Evolutionary conservation across 2,888 invertebrate genomes (phyloP).

Genomic region (Nebria brevicollis): DNA sequence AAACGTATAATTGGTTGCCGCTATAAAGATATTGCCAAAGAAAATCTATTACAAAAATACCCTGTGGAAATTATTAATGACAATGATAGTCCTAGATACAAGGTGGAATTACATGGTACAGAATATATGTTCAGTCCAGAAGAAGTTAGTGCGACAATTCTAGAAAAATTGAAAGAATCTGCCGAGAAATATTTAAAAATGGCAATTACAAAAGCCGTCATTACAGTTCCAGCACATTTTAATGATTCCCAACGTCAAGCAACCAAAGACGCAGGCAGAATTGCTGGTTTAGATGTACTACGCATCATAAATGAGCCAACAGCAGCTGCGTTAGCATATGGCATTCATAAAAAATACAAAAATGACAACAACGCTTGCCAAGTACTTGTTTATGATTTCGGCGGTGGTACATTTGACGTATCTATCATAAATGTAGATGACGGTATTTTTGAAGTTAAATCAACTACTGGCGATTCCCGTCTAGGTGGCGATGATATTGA

Average conservation of each 20-base stretch:
- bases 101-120: conserved; percentile 83
- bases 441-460: conserved; percentile 86
- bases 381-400: conserved; percentile 76
- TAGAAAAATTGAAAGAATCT: conserved; percentile 87
- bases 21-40: conserved; percentile 82
- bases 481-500: conserved; percentile 89
- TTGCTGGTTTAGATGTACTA: conserved; percentile 85
- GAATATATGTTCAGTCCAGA: conserved; percentile 83
- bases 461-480: conserved; percentile 89
- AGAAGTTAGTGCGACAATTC: conserved; percentile 86
- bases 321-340: conserved; percentile 86
- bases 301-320: conserved; percentile 89
- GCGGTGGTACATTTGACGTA: conserved; percentile 90
- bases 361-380: conserved; percentile 70
- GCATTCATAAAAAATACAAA: conserved; percentile 78
- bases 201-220: conserved; percentile 80
- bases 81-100: conserved; percentile 76
- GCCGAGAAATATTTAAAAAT: conserved; percentile 84
- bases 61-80: conserved; percentile 83
- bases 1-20: conserved; percentile 88
- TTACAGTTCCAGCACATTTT: conserved; percentile 86
- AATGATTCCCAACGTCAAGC: conserved; percentile 86
- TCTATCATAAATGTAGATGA: conserved; percentile 90
- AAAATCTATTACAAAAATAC: conserved; percentile 88
- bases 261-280: conserved; percentile 87